Evolutionary conservation across 2,113 vertebrate species (phyloP).

Genomic region (Prietella phreatophila): DNA sequence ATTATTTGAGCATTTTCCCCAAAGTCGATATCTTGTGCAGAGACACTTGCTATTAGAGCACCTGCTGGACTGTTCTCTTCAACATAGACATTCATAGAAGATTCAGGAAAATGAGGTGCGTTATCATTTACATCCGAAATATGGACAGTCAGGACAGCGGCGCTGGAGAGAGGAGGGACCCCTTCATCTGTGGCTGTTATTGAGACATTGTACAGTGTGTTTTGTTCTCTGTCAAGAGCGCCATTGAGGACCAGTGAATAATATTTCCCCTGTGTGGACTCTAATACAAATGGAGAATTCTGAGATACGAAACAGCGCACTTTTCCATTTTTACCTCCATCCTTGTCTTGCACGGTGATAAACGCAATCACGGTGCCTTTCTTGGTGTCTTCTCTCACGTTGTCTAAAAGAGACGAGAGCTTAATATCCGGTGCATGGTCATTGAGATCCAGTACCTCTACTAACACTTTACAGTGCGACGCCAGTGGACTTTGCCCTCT

Average conservation of each 20-base stretch:
- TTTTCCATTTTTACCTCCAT: constrained; percentile 52
- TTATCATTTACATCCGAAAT: constrained; percentile 55
- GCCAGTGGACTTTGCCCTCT: constrained; percentile 70
- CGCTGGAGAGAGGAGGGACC: constrained; percentile 42
- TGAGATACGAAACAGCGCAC: constrained; percentile 36
- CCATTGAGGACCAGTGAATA: constrained; percentile 57
- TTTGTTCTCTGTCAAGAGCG: constrained; percentile 47
- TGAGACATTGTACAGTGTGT: constrained; percentile 43
- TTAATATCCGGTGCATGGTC: constrained; percentile 79
- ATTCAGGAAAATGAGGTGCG: constrained; percentile 36
- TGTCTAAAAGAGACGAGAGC: constrained; percentile 70
- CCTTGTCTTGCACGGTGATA: constrained; percentile 66
- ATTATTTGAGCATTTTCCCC: constrained; percentile 56
- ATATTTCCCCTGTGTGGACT: constrained; percentile 53
- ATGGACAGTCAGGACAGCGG: constrained; percentile 40
- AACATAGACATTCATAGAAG: constrained; percentile 34
- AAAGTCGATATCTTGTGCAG: constrained; percentile 39
- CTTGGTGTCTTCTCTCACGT: constrained; percentile 68
- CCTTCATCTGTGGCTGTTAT: constrained; percentile 52
- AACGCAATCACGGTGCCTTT: constrained; percentile 72
- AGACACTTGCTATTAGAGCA: constrained; percentile 20
- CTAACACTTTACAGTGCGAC: constrained; percentile 73
- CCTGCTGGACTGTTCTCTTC: constrained; percentile 48
- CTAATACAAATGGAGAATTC: constrained; percentile 35
- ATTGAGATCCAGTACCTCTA: constrained; percentile 78